These are phyloP conservation scores for Chiloscyllium punctatum DNA, from an alignment of 2,797 vertebrate species.

Conservation along the genomic window DNA sequence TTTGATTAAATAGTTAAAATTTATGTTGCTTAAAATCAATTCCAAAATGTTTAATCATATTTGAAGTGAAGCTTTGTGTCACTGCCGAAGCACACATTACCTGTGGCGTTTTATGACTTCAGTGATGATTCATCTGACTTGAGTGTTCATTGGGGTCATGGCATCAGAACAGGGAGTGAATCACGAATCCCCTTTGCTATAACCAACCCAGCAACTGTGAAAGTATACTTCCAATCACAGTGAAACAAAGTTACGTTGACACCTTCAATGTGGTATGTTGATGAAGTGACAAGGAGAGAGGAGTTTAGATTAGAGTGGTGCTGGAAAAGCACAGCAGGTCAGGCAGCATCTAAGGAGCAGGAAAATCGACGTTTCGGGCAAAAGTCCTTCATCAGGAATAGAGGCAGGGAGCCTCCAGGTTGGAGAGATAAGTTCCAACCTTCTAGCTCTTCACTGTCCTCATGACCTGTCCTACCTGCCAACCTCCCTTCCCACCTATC, in stretches of 20 bases:
- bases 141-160: background rate
- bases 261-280: background rate
- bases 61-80: background rate
- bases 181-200: background rate
- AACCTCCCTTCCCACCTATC: no score
- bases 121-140: background rate
- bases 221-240: background rate
- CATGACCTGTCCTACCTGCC: no score
- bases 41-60: background rate
- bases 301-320: no score
- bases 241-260: background rate
- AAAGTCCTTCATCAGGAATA: no score
- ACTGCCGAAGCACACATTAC: background rate
- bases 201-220: background rate
- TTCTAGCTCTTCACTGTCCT: no score
- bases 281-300: no score
- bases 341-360: no score
- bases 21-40: background rate
- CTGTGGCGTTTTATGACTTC: background rate
- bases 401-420: no score
- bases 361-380: no score
- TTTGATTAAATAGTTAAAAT: background rate
- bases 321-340: no score
- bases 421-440: no score
- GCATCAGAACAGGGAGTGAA: background rate